These are phyloP conservation scores for Actias luna DNA, from an alignment of 2,888 invertebrate species.

Conservation along the genomic window DNA sequence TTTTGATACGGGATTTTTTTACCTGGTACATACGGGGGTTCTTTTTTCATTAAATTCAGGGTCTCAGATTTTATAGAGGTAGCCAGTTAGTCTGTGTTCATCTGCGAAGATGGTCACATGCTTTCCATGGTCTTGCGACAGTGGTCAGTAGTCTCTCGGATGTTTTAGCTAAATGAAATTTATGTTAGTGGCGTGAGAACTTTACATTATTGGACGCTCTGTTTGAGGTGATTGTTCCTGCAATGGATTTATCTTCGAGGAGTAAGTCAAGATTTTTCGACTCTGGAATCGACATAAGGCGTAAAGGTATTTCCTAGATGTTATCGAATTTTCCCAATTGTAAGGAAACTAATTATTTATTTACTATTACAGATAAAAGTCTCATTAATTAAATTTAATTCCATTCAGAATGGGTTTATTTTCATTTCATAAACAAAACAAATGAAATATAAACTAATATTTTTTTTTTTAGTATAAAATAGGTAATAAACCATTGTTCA, in stretches of 20 bases:
- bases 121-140: slow-evolving; percentile 52
- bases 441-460: too few relatives aligned
- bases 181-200: slow-evolving; percentile 26
- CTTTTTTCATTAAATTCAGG: slow-evolving; percentile 70
- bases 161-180: slow-evolving; percentile 33
- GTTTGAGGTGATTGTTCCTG: slow-evolving; percentile 41
- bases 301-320: slow-evolving; percentile 67
- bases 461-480: background rate
- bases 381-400: too few relatives aligned
- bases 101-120: slow-evolving; percentile 81
- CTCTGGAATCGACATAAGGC: slow-evolving; percentile 78
- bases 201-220: slow-evolving; percentile 29
- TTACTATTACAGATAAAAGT: too few relatives aligned
- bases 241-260: slow-evolving; percentile 76
- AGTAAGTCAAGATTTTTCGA: slow-evolving; percentile 82
- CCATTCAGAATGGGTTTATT: too few relatives aligned
- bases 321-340: slow-evolving; percentile 18
- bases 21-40: slow-evolving; percentile 70
- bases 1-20: slow-evolving; percentile 80
- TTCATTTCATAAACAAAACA: too few relatives aligned
- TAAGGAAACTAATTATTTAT: too few relatives aligned
- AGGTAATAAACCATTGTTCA: background rate
- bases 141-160: slow-evolving; percentile 63
- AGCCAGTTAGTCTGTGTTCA: slow-evolving; percentile 81
- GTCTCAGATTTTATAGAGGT: slow-evolving; percentile 65